A percentile compares a stretch with the other conserved stretches of the same genome.
These are phyloP conservation scores for Acrobasis suavella DNA, from an alignment of 2,888 invertebrate genomes.

Conservation along the genomic window DNA sequence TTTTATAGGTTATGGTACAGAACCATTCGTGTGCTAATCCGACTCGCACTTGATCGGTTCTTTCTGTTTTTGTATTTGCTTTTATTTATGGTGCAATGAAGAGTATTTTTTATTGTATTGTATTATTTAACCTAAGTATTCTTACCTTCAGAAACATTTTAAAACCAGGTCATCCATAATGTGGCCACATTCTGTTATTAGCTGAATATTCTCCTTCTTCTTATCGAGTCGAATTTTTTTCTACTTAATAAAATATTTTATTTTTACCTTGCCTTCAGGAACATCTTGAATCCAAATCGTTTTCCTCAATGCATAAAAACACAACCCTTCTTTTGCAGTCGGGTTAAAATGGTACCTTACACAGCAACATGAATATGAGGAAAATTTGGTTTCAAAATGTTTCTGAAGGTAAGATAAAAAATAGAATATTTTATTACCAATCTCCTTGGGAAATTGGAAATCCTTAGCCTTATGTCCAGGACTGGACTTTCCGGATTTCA, in stretches of 20 bases:
- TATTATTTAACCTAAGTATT: neutral
- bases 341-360: too few relatives aligned
- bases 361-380: neutral
- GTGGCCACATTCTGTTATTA: neutral
- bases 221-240: too few relatives aligned
- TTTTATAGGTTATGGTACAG: too few relatives aligned
- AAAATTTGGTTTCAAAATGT: neutral
- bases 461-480: neutral
- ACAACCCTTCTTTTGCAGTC: too few relatives aligned
- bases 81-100: too few relatives aligned
- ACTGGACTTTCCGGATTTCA: too few relatives aligned
- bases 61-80: too few relatives aligned
- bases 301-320: neutral
- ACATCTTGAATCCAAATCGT: neutral
- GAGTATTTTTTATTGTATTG: neutral
- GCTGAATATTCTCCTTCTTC: neutral
- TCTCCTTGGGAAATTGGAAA: neutral
- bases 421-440: conserved; percentile 3
- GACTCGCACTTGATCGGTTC: too few relatives aligned
- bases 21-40: too few relatives aligned
- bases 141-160: conserved; percentile 2
- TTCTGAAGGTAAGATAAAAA: neutral
- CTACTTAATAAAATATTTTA: neutral
- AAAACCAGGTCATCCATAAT: neutral
- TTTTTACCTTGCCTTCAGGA: neutral